Base-by-base conservation (phyloP, 2,888 invertebrate species). In the Mystacides longicornis region DNA sequence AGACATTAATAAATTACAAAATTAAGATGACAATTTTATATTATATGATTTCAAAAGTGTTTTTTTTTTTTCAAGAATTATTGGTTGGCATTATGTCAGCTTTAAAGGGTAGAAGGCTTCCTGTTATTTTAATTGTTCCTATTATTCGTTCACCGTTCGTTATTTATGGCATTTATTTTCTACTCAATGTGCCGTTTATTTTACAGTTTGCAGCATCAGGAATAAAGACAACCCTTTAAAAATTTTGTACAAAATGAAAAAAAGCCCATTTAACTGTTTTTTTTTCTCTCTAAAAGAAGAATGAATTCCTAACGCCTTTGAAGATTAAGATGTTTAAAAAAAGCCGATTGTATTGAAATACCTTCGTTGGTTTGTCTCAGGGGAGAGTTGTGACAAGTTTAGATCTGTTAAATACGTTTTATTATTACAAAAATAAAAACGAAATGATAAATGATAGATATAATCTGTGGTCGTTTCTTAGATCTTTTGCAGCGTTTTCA, bases 311-410 rank as follows among this genome's bases (percentile, higher is more conserved):
- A 16, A n/a, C 16, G 37, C 37, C 37, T 37, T 37, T 37, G 37
- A 37, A 37, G 37, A n/a, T 37, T n/a, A 14, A 14, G 5, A 27
- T 27, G 5, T n/a, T n/a, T n/a, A n/a, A n/a, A n/a, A n/a, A n/a
- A n/a, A n/a, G n/a, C n/a, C n/a, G n/a, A n/a, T n/a, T n/a, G n/a
- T n/a, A n/a, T n/a, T n/a, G n/a, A n/a, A n/a, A n/a, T n/a, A n/a
- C n/a, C n/a, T n/a, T n/a, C n/a, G n/a, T n/a, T n/a, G n/a, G 5
- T 27, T 27, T 37, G 37, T 37, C 37, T 37, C 37, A 37, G 16
- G 37, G 37, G 37, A 37, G 37, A 37, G 37, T 37, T 37, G 37
- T 37, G 37, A 37, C 37, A 37, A 37, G 37, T 37, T 37, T 37
- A 3, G 27, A 27, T 27, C n/a, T 37, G 14, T 37, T 37, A 14